These are phyloP conservation scores for Chaetogeoica ovagalla DNA, from an alignment of 2,888 invertebrate genomes.

Conservation along the genomic window DNA sequence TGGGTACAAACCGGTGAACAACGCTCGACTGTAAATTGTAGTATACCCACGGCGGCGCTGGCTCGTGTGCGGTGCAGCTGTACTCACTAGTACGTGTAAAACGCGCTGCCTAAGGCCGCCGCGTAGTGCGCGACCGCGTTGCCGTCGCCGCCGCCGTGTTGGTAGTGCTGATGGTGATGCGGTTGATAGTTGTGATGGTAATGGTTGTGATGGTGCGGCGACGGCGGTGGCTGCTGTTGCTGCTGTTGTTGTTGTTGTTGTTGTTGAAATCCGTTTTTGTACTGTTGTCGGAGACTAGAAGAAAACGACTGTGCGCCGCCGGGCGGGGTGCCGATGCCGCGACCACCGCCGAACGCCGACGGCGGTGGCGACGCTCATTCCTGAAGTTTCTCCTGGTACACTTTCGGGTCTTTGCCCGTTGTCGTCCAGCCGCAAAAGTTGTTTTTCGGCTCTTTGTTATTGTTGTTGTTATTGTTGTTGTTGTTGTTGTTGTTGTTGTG, in stretches of 20 bases:
- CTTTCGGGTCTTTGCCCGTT: slow-evolving; percentile 34
- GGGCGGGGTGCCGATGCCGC: not conserved
- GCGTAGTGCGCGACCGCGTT: slow-evolving; percentile 17
- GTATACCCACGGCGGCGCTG: not conserved
- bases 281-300: slow-evolving; percentile 41
- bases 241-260: not conserved
- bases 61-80: not conserved
- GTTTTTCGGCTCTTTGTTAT: slow-evolving; percentile 26
- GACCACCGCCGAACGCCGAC: slow-evolving; percentile 5
- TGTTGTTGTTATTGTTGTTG: slow-evolving; percentile 25
- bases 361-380: slow-evolving; percentile 43
- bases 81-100: slow-evolving; percentile 26
- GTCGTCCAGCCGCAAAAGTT: slow-evolving; percentile 33
- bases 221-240: not conserved
- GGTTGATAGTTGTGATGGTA: not conserved
- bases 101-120: slow-evolving; percentile 30
- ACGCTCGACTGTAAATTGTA: not conserved
- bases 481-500: slow-evolving; percentile 23
- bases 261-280: slow-evolving; percentile 30
- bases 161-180: not conserved
- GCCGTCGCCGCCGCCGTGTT: not conserved
- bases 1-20: not conserved
- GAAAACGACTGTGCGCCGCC: slow-evolving; percentile 38
- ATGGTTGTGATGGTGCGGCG: not conserved
- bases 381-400: slow-evolving; percentile 42